These are phyloP conservation scores for Sarcophaga peregrina DNA, from an alignment of 1,140 invertebrate genomes.

Conservation along the genomic window DNA sequence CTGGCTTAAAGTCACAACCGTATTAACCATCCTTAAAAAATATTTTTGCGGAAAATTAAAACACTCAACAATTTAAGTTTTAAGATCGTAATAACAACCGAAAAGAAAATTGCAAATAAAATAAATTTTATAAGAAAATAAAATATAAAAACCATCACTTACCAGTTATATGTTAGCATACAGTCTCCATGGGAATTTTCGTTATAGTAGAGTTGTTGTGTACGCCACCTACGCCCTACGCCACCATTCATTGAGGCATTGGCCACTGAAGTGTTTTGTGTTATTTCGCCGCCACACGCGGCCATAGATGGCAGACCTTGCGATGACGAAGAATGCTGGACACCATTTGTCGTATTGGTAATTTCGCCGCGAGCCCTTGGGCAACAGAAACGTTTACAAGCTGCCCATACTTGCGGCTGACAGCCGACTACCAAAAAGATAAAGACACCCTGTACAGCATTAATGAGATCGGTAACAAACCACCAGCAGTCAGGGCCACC, in stretches of 20 bases:
- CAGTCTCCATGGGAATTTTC: slow-evolving; percentile 69
- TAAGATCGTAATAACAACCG: slow-evolving; percentile 19
- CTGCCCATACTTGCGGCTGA: slow-evolving; percentile 82
- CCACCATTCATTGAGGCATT: slow-evolving; percentile 66
- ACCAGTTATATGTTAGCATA: slow-evolving; percentile 65
- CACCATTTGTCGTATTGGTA: slow-evolving; percentile 71
- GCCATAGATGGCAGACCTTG: slow-evolving; percentile 82
- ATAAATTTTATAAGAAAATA: not conserved
- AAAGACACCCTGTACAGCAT: slow-evolving; percentile 86
- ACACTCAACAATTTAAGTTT: not conserved
- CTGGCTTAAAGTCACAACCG: no score
- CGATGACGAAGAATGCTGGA: slow-evolving; percentile 74
- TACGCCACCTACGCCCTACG: slow-evolving; percentile 45
- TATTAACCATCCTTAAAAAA: no score
- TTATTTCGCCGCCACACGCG: slow-evolving; percentile 72
- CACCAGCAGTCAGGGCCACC: slow-evolving; percentile 82
- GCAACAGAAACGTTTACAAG: slow-evolving; percentile 75
- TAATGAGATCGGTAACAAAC: slow-evolving; percentile 84
- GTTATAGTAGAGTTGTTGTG: slow-evolving; percentile 34
- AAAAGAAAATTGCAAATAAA: not conserved
- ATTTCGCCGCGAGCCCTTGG: slow-evolving; percentile 69
- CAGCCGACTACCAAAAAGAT: slow-evolving; percentile 90
- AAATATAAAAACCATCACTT: slow-evolving; percentile 21
- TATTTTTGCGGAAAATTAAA: no score
- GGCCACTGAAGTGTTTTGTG: slow-evolving; percentile 75